Evolutionary conservation across 2,113 vertebrate species (phyloP).

Genomic region (Fukomys damarensis): DNA sequence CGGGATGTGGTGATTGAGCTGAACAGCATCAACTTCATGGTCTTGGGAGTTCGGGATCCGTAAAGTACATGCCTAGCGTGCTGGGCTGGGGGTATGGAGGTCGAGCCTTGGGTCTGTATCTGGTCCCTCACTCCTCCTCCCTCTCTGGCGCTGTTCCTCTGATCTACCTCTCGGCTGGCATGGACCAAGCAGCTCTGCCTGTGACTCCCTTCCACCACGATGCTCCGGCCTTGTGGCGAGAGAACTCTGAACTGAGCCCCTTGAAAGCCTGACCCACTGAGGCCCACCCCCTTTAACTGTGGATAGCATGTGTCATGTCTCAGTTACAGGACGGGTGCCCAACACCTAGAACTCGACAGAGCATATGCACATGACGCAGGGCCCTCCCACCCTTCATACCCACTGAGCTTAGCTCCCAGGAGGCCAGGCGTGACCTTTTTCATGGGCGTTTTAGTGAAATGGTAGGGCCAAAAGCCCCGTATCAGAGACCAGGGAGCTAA

Average conservation of each 20-base stretch:
- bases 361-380: not conserved
- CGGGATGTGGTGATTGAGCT: not conserved
- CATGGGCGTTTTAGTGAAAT: not conserved
- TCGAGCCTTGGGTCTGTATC: not conserved
- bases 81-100: not conserved
- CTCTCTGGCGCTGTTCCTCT: not conserved
- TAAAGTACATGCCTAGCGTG: not conserved
- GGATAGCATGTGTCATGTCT: not conserved
- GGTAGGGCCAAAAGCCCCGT: not conserved
- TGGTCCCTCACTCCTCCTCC: not conserved
- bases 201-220: not conserved
- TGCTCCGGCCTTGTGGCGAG: too few species aligned
- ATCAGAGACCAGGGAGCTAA: not conserved
- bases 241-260: not conserved
- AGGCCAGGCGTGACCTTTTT: not conserved
- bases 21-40: not conserved
- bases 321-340: not conserved
- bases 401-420: rapidly evolving
- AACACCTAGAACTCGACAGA: not conserved
- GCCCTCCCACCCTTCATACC: not conserved
- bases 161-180: not conserved
- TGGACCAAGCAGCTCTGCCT: not conserved
- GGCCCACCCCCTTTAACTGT: not conserved
- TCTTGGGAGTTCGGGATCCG: not conserved
- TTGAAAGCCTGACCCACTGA: not conserved